Percentiles rank a stretch among this genome's conserved stretches.
Conservation (phyloP, 2,113 vertebrate genomes). For the Psophia crepitans region DNA sequence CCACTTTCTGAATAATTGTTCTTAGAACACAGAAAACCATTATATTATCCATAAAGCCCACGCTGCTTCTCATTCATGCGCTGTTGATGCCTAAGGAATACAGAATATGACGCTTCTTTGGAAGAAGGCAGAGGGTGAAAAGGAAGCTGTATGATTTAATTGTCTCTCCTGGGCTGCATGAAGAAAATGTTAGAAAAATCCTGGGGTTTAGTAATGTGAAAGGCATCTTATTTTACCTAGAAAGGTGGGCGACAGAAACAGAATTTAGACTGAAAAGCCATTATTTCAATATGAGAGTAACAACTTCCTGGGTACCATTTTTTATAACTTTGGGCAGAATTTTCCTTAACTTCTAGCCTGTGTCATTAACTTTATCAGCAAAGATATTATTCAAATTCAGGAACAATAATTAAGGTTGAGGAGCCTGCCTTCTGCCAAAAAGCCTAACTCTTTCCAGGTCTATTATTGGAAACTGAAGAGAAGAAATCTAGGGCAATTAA, state of each 20-base stretch:
- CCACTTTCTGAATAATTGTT: not conserved
- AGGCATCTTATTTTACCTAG: not conserved
- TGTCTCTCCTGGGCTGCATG: not conserved
- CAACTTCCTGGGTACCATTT: not conserved
- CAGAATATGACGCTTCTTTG: not conserved
- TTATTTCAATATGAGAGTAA: not conserved
- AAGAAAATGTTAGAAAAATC: slow-evolving; percentile 3
- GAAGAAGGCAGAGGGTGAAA: not conserved
- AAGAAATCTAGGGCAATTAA: not conserved
- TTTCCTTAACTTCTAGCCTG: not conserved
- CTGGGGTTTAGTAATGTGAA: not conserved
- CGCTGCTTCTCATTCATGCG: not conserved
- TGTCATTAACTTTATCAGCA: not conserved
- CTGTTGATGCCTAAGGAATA: slow-evolving; percentile 11
- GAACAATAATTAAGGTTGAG: not conserved
- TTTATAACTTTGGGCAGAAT: not conserved
- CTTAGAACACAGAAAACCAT: not conserved
- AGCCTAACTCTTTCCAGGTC: not conserved
- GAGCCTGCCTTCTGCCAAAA: slow-evolving; percentile 8
- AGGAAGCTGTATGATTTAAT: not conserved
- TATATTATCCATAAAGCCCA: slow-evolving; percentile 7
- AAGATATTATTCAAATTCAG: slow-evolving; percentile 21
- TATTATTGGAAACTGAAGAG: not conserved
- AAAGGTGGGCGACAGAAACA: not conserved
- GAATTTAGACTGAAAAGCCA: not conserved